Base-by-base conservation (phyloP, 2,797 vertebrate genomes). In the Geotrypetes seraphini region DNA sequence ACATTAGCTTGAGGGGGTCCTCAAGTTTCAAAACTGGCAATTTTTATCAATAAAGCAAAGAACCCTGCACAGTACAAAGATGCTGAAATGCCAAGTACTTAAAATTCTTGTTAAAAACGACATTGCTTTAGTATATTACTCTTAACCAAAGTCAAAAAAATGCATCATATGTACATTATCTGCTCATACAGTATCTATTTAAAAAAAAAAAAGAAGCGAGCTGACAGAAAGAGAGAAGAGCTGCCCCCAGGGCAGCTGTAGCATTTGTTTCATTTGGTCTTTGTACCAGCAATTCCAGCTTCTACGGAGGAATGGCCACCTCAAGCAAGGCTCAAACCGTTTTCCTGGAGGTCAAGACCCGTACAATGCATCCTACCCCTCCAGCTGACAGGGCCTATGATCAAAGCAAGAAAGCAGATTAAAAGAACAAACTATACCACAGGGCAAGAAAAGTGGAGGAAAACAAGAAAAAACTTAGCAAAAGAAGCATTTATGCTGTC, bases 341-440 rank as follows among this genome's bases (percentile, higher is more conserved):
- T 71, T 96, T 98, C 63, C 96, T 89, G 16, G 96, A 93, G 4
- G 95, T 99, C 62, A 99, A 71, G 22, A 98, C 94, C 2, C 96
- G 79, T 31, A 97, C 91, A 4, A 99, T 97, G 65, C 89, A 90
- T 26, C 96, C 96, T 4, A 97, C 89, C 30, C 95, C 96, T 49
- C 94, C 96, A 4, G 83, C 91, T 54, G 92, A 88, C 45, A 99
- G 83, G 19, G 91, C 92, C 96, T 99, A 22, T 10, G 12, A 8
- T 26, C 41, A 7, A 13, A 48, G 63, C 2, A 65, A 40, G 58
- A 28, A 42, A 7, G 1, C 6, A 15, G 12, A 10, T 7, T 14
- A 16, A 9, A 20, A 19, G 6, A 24, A 5, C 4, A 2, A 16
- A 9, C 1, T 7, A 13, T 16, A 10, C 7, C 14, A 16, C 9